Conservation (phyloP, 2,113 vertebrate genomes). For the Okapia johnstoni region DNA sequence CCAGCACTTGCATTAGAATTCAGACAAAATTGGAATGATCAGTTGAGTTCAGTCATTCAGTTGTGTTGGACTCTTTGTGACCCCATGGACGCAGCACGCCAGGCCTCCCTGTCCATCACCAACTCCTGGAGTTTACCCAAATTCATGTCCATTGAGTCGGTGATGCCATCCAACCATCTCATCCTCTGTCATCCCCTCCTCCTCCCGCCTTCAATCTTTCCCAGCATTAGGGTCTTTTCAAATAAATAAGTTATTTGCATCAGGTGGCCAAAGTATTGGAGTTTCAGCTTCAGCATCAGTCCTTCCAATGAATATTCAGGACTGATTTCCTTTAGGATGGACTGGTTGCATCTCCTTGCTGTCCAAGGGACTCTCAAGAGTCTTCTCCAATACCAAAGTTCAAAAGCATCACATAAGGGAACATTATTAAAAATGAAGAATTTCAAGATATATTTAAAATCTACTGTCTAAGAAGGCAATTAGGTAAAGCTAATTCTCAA, state of each 20-base stretch:
- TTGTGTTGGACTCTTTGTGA: neutral
- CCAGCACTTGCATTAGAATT: neutral
- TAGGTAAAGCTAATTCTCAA: neutral
- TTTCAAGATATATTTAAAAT: neutral
- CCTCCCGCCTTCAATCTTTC: neutral
- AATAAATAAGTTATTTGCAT: neutral
- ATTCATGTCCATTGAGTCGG: neutral
- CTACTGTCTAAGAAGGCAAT: neutral
- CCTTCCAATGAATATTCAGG: neutral
- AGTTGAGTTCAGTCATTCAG: neutral
- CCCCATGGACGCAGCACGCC: accelerated
- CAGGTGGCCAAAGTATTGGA: neutral
- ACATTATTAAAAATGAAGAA: conserved; percentile 6
- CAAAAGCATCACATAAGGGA: neutral
- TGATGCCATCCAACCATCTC: neutral
- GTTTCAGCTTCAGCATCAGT: neutral
- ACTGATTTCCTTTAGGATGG: neutral
- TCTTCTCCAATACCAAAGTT: neutral
- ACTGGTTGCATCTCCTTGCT: neutral
- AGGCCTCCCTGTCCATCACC: neutral
- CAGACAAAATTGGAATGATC: neutral
- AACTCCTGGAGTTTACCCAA: neutral
- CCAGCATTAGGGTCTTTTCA: neutral
- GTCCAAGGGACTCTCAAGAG: neutral
- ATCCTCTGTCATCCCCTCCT: neutral